Conservation (phyloP, 2,888 invertebrate species). For the Pediacus dermestoides region DNA sequence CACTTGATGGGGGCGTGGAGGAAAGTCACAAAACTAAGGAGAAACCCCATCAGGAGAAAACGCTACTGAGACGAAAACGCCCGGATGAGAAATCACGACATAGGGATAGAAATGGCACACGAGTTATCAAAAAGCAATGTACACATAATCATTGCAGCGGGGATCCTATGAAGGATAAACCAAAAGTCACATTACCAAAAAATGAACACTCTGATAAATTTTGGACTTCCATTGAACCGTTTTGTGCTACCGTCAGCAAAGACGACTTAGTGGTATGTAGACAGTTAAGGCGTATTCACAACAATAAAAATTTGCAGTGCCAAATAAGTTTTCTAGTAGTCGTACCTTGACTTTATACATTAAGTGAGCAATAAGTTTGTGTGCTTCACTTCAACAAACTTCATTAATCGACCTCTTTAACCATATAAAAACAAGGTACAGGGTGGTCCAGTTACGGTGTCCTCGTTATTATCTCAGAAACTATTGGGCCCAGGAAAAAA, state of each 20-base stretch:
- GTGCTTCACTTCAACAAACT: too few species aligned
- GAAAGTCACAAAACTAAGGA: constrained; percentile 50
- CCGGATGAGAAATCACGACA: constrained; percentile 43
- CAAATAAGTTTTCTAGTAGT: too few species aligned
- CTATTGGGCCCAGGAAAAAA: too few species aligned
- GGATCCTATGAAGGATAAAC: constrained; percentile 54
- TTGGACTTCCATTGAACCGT: constrained; percentile 92
- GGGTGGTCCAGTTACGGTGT: too few species aligned
- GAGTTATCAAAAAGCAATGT: constrained; percentile 39
- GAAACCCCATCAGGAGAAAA: constrained; percentile 42
- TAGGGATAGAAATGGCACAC: constrained; percentile 40
- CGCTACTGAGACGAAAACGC: constrained; percentile 43
- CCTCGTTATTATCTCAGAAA: too few species aligned
- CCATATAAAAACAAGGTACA: too few species aligned
- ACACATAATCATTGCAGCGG: not conserved
- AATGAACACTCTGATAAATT: constrained; percentile 94
- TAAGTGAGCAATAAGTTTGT: too few species aligned
- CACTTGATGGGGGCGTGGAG: constrained; percentile 62
- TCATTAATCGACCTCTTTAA: too few species aligned
- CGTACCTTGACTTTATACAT: too few species aligned
- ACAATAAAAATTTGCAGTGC: too few species aligned
- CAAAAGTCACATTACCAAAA: constrained; percentile 71
- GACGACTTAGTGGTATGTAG: constrained; percentile 70
- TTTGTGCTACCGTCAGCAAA: constrained; percentile 81
- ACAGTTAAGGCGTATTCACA: too few species aligned